These are phyloP conservation scores for Phytoseiulus persimilis DNA, from an alignment of 2,888 invertebrate species.

Conservation along the genomic window DNA sequence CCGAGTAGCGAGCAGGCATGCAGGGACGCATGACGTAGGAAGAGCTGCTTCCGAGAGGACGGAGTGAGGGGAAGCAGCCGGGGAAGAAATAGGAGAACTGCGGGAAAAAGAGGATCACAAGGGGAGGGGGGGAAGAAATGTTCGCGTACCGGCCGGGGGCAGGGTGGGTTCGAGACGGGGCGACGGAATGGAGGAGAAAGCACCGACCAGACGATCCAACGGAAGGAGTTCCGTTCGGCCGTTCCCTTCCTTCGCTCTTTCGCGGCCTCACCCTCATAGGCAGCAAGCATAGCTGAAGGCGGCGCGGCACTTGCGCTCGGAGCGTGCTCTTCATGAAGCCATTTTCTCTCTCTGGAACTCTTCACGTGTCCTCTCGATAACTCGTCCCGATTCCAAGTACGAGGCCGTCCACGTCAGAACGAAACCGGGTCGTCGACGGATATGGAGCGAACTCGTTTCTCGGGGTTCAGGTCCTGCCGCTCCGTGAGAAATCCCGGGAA, in stretches of 20 bases:
- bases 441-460: too few relatives aligned
- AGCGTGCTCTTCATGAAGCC: constrained; percentile 5
- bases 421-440: too few relatives aligned
- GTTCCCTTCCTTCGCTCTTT: constrained; percentile 5
- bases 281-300: background rate
- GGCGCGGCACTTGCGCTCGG: background rate
- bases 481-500: too few relatives aligned
- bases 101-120: background rate
- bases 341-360: background rate
- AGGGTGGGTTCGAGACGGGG: background rate
- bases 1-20: constrained; percentile 27
- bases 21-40: background rate
- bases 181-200: background rate
- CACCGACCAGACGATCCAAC: background rate
- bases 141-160: background rate
- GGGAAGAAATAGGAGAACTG: background rate
- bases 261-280: background rate
- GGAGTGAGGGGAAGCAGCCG: background rate
- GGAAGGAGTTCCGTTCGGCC: background rate
- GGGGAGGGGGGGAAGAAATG: background rate
- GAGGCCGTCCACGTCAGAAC: background rate
- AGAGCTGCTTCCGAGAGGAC: background rate
- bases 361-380: background rate
- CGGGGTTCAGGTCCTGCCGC: too few relatives aligned
- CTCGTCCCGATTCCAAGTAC: background rate